These are phyloP conservation scores for Heterotis niloticus DNA, from an alignment of 2,113 vertebrate species.

Conservation along the genomic window DNA sequence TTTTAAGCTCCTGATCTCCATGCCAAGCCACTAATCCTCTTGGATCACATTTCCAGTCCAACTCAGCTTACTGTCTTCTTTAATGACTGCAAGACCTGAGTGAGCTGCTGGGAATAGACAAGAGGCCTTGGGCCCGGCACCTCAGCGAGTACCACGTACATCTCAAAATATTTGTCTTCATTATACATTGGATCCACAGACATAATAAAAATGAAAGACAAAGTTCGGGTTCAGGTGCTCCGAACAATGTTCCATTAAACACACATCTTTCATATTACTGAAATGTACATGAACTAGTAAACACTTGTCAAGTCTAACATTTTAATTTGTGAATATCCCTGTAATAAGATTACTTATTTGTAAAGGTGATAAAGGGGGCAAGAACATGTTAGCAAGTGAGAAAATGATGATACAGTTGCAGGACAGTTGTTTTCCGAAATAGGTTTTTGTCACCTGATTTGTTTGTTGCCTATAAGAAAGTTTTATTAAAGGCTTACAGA, in stretches of 20 bases:
- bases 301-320: neutral
- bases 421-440: too few species aligned
- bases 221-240: neutral
- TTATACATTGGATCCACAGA: neutral
- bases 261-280: neutral
- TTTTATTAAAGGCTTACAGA: too few species aligned
- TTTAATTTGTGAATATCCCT: too few species aligned
- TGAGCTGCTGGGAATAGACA: constrained; percentile 39
- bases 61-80: constrained; percentile 53
- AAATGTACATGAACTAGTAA: neutral
- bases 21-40: constrained; percentile 54
- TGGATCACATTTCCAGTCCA: constrained; percentile 54
- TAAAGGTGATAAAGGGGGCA: too few species aligned
- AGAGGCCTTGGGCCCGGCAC: neutral
- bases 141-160: neutral
- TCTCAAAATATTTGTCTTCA: neutral
- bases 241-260: neutral
- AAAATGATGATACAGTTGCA: too few species aligned
- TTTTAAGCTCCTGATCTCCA: constrained; percentile 25
- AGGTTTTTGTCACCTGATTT: too few species aligned
- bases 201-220: neutral
- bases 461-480: too few species aligned
- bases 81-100: constrained; percentile 48
- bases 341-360: too few species aligned
- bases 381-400: too few species aligned